phyloP scores from a whole-genome alignment of 2,113 vertebrate genomes.

The Dromaius novaehollandiae region DNA sequence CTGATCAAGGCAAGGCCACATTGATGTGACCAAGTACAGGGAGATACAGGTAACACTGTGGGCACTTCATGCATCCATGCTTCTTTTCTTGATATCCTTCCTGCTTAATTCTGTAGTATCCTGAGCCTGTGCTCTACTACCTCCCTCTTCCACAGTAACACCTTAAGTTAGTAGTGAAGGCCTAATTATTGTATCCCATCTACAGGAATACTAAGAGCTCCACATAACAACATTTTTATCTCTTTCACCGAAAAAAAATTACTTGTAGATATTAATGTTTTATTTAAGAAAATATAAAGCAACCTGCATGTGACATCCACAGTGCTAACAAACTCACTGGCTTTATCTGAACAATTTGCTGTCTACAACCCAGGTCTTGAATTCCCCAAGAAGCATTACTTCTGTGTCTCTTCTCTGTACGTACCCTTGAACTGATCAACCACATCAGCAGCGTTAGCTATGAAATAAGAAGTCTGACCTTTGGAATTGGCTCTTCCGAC shows the following conservation, averaged over 20 bases:
- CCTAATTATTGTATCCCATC: neutral
- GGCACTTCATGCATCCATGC: neutral
- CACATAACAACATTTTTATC: neutral
- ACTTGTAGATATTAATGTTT: neutral
- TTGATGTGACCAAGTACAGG: neutral
- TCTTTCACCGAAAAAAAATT: neutral
- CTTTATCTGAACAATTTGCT: neutral
- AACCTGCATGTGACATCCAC: neutral
- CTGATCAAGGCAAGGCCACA: neutral
- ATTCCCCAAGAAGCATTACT: constrained; percentile 19
- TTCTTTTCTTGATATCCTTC: neutral
- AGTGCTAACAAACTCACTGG: neutral
- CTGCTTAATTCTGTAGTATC: neutral
- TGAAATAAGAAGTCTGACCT: constrained; percentile 65
- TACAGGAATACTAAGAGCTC: neutral
- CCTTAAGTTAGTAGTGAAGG: no score
- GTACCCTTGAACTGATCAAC: constrained; percentile 50
- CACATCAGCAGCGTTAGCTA: constrained; percentile 46
- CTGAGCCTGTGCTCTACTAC: neutral
- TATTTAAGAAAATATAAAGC: neutral
- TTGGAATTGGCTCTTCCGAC: constrained; percentile 45
- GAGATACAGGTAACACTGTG: accelerated
- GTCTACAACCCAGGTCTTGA: neutral
- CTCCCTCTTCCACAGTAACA: neutral
- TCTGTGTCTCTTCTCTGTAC: constrained; percentile 44